Conservation (phyloP, 2,888 invertebrate genomes). For the Ethmia dodecea region DNA sequence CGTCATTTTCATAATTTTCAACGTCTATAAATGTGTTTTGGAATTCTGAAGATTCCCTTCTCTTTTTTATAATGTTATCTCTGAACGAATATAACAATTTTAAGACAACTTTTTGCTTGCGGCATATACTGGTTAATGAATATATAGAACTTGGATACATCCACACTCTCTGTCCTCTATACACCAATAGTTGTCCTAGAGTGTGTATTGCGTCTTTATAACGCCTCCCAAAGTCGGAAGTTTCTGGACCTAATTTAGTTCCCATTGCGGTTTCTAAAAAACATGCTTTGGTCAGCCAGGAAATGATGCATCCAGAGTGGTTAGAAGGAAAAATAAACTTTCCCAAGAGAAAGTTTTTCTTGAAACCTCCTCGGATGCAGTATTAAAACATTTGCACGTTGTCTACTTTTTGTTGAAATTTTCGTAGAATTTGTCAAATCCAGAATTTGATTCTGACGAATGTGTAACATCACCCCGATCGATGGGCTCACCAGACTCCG, state of each 20-base stretch:
- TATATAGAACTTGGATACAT: conserved; percentile 75
- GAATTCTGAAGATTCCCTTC: conserved; percentile 1
- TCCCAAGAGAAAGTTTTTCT: too few species aligned
- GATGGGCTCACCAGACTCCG: too few species aligned
- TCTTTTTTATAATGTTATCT: conserved; percentile 3
- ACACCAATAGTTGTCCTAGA: conserved; percentile 48
- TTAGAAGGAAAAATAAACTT: too few species aligned
- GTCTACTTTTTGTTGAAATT: too few species aligned
- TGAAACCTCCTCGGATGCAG: too few species aligned
- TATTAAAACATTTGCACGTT: too few species aligned
- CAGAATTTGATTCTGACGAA: too few species aligned
- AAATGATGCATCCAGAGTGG: too few species aligned
- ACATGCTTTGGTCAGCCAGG: too few species aligned
- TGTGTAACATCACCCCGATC: too few species aligned
- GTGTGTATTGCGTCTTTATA: conserved; percentile 65
- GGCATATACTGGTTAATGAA: conserved; percentile 63
- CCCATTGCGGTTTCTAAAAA: conserved; percentile 84
- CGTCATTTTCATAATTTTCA: conserved; percentile 21
- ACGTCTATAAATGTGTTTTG: conserved; percentile 9
- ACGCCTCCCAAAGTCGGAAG: conserved; percentile 47
- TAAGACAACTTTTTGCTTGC: conserved; percentile 53
- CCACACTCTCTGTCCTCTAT: conserved; percentile 74
- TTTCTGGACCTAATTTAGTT: conserved; percentile 68
- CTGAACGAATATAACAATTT: conserved; percentile 16
- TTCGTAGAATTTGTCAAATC: too few species aligned